These are phyloP conservation scores for Spialia ferax DNA, from an alignment of 2,888 invertebrate species.

Conservation along the genomic window DNA sequence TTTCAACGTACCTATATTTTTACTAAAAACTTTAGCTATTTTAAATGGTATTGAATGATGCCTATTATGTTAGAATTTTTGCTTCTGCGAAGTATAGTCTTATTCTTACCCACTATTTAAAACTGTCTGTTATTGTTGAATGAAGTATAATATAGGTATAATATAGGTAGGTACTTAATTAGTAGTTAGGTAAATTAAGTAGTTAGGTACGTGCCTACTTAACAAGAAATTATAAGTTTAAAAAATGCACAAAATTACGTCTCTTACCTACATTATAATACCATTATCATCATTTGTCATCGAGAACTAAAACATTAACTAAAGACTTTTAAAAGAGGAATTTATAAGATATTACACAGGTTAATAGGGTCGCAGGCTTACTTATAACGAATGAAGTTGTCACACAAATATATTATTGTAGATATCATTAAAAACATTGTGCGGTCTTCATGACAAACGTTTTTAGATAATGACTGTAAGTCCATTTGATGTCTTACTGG, in stretches of 20 bases:
- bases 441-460: conserved; percentile 7
- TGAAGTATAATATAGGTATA: no score
- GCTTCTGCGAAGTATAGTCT: no score
- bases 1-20: background rate
- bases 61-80: no score
- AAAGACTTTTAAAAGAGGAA: conserved; percentile 31
- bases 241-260: background rate
- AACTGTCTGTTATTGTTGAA: no score
- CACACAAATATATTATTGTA: conserved; percentile 27
- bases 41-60: no score
- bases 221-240: background rate
- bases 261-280: background rate
- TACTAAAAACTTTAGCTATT: background rate
- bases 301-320: conserved; percentile 26
- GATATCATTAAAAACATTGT: conserved; percentile 24
- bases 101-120: no score
- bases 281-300: background rate
- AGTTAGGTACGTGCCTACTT: no score
- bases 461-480: conserved; percentile 14
- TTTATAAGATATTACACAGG: conserved; percentile 31
- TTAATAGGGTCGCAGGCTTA: conserved; percentile 38
- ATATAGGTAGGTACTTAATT: no score
- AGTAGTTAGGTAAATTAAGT: no score
- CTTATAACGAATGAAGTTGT: conserved; percentile 35
- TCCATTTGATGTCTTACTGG: conserved; percentile 3